Conservation (phyloP, 2,888 invertebrate genomes). For the Camptogramma bilineatum region DNA sequence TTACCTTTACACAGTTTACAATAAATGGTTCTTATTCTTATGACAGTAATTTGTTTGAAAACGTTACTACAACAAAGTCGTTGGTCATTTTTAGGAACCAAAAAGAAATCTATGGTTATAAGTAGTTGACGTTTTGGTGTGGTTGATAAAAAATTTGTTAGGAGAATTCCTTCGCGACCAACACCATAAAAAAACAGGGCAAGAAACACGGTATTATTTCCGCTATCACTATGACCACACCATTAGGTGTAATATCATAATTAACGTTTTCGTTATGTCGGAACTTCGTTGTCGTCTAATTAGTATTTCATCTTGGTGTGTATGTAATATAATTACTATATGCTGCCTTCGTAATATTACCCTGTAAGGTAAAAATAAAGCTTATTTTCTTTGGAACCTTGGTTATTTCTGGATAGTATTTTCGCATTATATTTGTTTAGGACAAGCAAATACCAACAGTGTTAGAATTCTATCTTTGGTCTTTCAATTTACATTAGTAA, state of each 20-base stretch:
- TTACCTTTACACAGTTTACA: too few relatives aligned
- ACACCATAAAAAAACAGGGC: too few relatives aligned
- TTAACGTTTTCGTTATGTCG: conserved; percentile 45
- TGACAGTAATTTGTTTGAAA: too few relatives aligned
- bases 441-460: neutral
- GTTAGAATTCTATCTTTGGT: too few relatives aligned
- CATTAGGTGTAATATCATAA: conserved; percentile 41
- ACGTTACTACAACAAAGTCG: too few relatives aligned
- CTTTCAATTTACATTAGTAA: too few relatives aligned
- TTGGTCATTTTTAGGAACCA: too few relatives aligned
- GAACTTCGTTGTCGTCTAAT: conserved; percentile 43
- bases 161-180: too few relatives aligned
- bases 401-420: neutral
- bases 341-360: conserved; percentile 1
- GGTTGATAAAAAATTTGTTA: too few relatives aligned
- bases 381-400: neutral
- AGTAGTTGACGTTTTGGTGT: too few relatives aligned
- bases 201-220: neutral
- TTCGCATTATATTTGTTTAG: neutral
- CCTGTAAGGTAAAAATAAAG: neutral
- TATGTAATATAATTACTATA: conserved; percentile 25
- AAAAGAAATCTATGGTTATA: too few relatives aligned
- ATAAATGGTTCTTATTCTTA: too few relatives aligned
- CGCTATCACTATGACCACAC: conserved; percentile 28
- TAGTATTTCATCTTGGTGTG: conserved; percentile 38